phyloP scores from a whole-genome alignment of 2,113 vertebrate species.

The Lota lota region DNA sequence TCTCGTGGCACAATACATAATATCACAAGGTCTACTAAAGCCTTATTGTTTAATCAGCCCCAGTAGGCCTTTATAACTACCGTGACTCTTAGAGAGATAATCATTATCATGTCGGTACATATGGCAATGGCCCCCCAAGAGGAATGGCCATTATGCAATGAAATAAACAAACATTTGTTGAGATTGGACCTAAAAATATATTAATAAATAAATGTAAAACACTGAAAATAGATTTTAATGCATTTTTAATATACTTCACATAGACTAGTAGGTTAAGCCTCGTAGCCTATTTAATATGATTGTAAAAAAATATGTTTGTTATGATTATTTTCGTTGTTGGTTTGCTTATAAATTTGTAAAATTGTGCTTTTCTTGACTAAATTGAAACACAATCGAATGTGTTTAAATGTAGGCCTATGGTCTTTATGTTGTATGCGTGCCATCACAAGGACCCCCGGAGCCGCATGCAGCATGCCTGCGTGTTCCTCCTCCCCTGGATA shows the following conservation, averaged over 20 bases:
- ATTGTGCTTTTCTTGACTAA: neutral
- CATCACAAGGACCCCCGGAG: no score
- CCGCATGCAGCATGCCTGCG: no score
- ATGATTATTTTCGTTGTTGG: neutral
- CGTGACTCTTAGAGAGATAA: conserved; percentile 43
- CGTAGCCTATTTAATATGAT: no score
- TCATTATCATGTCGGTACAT: conserved; percentile 65
- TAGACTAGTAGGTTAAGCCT: neutral
- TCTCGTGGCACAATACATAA: conserved; percentile 24
- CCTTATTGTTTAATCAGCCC: conserved; percentile 28
- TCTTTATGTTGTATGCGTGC: no score
- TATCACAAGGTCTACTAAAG: conserved; percentile 2
- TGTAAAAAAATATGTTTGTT: neutral
- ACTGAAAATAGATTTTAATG: neutral
- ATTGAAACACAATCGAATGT: conserved; percentile 1
- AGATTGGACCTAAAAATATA: neutral
- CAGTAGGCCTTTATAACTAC: no score
- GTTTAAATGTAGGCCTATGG: neutral
- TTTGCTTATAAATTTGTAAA: no score
- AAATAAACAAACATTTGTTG: conserved; percentile 31
- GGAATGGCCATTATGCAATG: conserved; percentile 38
- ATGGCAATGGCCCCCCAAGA: conserved; percentile 56
- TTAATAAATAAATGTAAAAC: neutral
- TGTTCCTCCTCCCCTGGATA: conserved; percentile 14
- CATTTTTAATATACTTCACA: neutral